Base-by-base conservation (phyloP, 2,113 vertebrate genomes). In the Clarias magur region DNA sequence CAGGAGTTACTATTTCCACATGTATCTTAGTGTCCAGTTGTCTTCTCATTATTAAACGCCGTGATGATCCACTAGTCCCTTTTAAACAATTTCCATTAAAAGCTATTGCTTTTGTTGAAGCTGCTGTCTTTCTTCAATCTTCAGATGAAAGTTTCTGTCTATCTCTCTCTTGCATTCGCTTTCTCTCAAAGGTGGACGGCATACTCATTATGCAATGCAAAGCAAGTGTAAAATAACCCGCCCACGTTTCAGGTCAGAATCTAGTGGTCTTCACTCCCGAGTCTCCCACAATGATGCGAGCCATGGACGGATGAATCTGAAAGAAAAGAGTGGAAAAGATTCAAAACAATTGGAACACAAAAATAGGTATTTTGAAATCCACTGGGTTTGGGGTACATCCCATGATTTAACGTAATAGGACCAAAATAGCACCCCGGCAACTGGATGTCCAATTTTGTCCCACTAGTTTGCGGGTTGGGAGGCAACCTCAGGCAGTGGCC, bases 281-380 rank as follows among this genome's bases (percentile, higher is more conserved):
- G 88, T 96, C 95, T 3, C 95, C 95, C 12, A 95, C 95, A 56
- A 96, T 94, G 85, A 96, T 91, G 82, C 95, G 93, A 25, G 94
- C 93, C 90, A 96, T 87, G 84, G 94, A 93, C 12, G 94, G 94
- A 92, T 96, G 95, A 91, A 96, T 91, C 95, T 96, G 89, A 53
- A 42, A 86, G 2, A 68, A 80, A 48, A 42, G 73, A 15, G 23
- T 13, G 38, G 0, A 54, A 53, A 60, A 89, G 79, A 80, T 30
- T 5, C 9, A 30, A 48, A 62, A 21, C 42, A 6, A 80, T 59
- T 21, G 8, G n/a, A 21, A 57, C n/a, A 4, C 11, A 34, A 42
- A 25, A 34, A 30, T 3, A 38, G 2, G 1, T 75, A 4, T 73
- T 75, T 75, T 75, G 4, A 30, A 42, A 57, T 30, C n/a, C 1